Percentiles rank a stretch among this genome's conserved stretches.
Conservation (phyloP, 2,797 vertebrate genomes). For the Stomatorhinus walkeri region DNA sequence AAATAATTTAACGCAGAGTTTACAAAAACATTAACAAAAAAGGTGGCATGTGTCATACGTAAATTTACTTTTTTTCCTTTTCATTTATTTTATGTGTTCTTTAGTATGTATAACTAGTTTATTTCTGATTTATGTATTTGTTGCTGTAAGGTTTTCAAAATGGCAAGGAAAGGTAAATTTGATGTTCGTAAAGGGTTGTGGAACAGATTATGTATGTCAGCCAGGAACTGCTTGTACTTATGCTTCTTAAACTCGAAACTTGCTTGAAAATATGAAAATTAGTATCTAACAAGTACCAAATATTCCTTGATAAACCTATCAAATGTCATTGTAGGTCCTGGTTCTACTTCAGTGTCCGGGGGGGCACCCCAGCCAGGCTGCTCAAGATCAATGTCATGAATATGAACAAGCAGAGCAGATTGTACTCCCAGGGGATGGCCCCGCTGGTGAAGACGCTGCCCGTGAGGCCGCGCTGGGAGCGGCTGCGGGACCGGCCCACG, state of each 20-base stretch:
- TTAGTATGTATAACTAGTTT: neutral
- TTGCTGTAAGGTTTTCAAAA: neutral
- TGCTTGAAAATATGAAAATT: neutral
- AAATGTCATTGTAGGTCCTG: slow-evolving; percentile 69
- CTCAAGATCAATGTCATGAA: slow-evolving; percentile 94
- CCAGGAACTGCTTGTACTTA: neutral
- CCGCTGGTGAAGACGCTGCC: slow-evolving; percentile 84
- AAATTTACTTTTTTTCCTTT: neutral
- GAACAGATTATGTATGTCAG: neutral
- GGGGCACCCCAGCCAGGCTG: slow-evolving; percentile 72
- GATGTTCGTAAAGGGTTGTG: neutral
- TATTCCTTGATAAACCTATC: neutral
- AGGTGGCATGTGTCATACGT: neutral
- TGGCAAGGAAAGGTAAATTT: neutral
- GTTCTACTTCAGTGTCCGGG: slow-evolving; percentile 91
- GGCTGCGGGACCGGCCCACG: slow-evolving; percentile 77
- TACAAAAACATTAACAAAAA: neutral
- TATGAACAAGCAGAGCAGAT: slow-evolving; percentile 97
- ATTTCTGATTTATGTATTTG: neutral
- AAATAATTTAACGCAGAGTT: neutral
- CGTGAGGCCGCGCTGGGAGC: slow-evolving; percentile 79
- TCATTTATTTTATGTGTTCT: neutral
- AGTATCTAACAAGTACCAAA: neutral
- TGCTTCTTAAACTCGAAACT: neutral
- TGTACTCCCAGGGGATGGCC: slow-evolving; percentile 94